Percentiles rank a stretch among this genome's conserved stretches.
Evolutionary conservation across 2,797 vertebrate species (phyloP).

Genomic region (Neosalanx taihuensis): DNA sequence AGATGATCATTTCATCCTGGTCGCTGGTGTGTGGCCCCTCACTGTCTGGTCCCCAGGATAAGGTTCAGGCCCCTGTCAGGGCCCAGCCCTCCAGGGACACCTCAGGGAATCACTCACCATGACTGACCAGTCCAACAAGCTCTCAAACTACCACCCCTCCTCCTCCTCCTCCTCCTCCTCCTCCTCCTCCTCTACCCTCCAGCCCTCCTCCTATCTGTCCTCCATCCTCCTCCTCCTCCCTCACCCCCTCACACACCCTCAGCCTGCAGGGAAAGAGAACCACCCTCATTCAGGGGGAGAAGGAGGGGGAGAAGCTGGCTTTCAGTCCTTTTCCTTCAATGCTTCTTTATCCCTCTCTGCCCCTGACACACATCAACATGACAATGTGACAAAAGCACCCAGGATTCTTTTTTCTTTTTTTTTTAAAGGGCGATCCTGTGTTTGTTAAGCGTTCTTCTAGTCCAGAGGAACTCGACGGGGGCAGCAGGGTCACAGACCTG

Average conservation of each 20-base stretch:
- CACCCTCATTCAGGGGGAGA: conserved; percentile 42
- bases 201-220: conserved; percentile 14
- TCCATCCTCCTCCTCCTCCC: conserved; percentile 33
- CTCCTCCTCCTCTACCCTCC: conserved; percentile 17
- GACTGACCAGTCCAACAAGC: conserved; percentile 36
- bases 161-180: conserved; percentile 15
- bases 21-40: conserved; percentile 5
- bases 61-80: background rate
- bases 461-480: conserved; percentile 48
- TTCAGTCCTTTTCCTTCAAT: conserved; percentile 58
- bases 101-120: conserved; percentile 30
- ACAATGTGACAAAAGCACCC: conserved; percentile 75
- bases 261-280: conserved; percentile 47
- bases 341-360: conserved; percentile 64
- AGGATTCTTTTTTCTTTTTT: conserved; percentile 44
- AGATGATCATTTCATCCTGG: background rate
- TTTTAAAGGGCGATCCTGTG: conserved; percentile 72
- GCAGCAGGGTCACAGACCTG: conserved; percentile 46
- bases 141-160: conserved; percentile 25
- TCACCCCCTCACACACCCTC: conserved; percentile 27
- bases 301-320: conserved; percentile 32
- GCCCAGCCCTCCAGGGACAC: conserved; percentile 29
- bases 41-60: background rate
- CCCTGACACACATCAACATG: conserved; percentile 74
- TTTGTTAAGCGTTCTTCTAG: conserved; percentile 71